Evolutionary conservation across 2,113 vertebrate genomes (phyloP).

Genomic region (Phaethornis superciliosus): DNA sequence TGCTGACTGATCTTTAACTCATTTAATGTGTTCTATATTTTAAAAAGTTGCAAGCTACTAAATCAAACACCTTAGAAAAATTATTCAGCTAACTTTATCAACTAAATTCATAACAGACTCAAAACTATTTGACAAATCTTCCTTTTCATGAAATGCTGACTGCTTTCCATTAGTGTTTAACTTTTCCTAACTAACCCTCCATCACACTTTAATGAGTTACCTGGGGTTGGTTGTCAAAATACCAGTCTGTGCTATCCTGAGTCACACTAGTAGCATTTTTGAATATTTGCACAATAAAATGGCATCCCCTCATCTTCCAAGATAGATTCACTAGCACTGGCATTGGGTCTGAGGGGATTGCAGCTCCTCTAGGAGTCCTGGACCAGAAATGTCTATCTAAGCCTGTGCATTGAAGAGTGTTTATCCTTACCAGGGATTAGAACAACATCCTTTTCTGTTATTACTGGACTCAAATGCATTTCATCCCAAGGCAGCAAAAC

Average conservation of each 20-base stretch:
- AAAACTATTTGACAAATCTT: background rate
- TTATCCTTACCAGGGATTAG: background rate
- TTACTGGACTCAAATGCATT: background rate
- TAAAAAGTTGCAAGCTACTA: background rate
- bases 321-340: background rate
- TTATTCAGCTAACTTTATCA: background rate
- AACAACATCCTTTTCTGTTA: background rate
- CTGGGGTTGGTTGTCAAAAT: conserved; percentile 14
- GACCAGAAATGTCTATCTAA: background rate
- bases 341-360: background rate
- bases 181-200: conserved; percentile 17
- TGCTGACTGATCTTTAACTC: conserved; percentile 7
- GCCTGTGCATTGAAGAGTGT: background rate
- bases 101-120: background rate
- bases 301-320: background rate
- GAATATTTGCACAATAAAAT: background rate
- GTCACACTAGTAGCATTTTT: background rate
- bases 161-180: background rate
- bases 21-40: background rate
- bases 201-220: conserved; percentile 1
- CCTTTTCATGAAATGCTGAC: background rate
- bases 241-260: background rate
- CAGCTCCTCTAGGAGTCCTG: background rate
- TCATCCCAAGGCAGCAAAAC: background rate
- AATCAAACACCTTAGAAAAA: background rate